Evolutionary conservation across 2,888 invertebrate species (phyloP), one percentile per base, ranked within the genome.

Genomic region (Drosophila conformis): DNA sequence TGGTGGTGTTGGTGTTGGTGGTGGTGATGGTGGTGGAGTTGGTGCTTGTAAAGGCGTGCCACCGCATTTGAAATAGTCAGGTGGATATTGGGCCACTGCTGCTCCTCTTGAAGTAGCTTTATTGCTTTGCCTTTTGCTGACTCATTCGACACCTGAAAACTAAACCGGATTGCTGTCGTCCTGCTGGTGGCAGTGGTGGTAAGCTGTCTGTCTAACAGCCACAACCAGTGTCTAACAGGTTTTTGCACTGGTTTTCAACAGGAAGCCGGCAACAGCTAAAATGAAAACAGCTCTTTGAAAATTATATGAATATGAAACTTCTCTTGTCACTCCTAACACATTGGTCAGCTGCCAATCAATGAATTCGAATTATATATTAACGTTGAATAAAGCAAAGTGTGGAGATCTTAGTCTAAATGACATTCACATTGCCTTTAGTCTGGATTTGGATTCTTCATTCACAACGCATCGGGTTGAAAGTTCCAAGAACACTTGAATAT

Each of bases 151-250:
- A 40, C 63, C 48, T 53, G 76, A 70, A 76, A 76, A 51, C 49
- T 49, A 75, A 70, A 76, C 75, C 76, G 71, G 75, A 70, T 75
- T 70, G 65, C 61, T 27, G 46, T 70, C 35, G 31, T 59, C 58
- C 27, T 62, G 58, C 70, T 61, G 60, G 36, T 60, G 52, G 58
- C 58, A 51, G 25, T 61, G 27, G 25, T 25, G 46, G 25, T 25
- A 25, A 25, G 46, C 46, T 15, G 25, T 8, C 25, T 46, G 46
- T 15, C 25, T 25, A 25, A 25, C 46, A 25, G 46, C 46, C 46
- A 46, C 27, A 53, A 38, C 15, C 56, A 51, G 31, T 21, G 27
- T 38, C 27, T 27, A 25, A 46, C 21, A 46, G 25, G 46, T 38
- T 53, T 51, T 15, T 36, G 27, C 54, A 42, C 48, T 46, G 53